Evolutionary conservation across 2,797 vertebrate genomes (phyloP), one percentile per base, ranked within the genome.

Genomic region (Dermochelys coriacea): DNA sequence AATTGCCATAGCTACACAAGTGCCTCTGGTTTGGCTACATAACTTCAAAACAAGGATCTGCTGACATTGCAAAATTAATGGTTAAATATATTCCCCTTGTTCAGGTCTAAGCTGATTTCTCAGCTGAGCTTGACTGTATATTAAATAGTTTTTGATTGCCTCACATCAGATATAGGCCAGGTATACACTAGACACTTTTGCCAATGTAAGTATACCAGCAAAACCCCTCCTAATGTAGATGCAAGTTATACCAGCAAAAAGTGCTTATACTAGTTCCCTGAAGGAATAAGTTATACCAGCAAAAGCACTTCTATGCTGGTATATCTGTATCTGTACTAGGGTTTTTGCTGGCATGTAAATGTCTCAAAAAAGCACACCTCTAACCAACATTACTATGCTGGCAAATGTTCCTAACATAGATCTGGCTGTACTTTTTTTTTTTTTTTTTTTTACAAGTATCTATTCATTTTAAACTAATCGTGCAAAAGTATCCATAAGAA

Each of bases 21-120:
- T 47, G 50, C 18, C 83, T 86, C 89, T 55, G 14, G n/a, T 9
- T 86, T 80, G 45, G 27, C 75, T 57, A 75, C 92, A 92, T 93
- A 89, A 37, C 82, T 91, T 89, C 80, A 83, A 61, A 80, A 80
- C 80, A 86, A 84, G 80, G 95, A 95, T 85, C 19, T 45, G 21
- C 49, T 52, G 89, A 61, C 19, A 87, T 74, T 91, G 74, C 27
- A 88, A 93, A 59, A 90, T 83, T 61, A 86, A 27, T 8, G 27
- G 45, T 41, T 74, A 50, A 74, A 92, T 88, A 15, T 1, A 4
- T 84, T n/a, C 2, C 5, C 37, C 57, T 86, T 87, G 91, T 52
- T 91, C 81, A 49, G 75, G 34, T 59, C 34, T 88, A 85, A 57
- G 11, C 23, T 86, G 29, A 71, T 59, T 90, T 91, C 81, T 75